Base-by-base conservation (phyloP, 2,888 invertebrate species). In the Eupithecia abbreviata region DNA sequence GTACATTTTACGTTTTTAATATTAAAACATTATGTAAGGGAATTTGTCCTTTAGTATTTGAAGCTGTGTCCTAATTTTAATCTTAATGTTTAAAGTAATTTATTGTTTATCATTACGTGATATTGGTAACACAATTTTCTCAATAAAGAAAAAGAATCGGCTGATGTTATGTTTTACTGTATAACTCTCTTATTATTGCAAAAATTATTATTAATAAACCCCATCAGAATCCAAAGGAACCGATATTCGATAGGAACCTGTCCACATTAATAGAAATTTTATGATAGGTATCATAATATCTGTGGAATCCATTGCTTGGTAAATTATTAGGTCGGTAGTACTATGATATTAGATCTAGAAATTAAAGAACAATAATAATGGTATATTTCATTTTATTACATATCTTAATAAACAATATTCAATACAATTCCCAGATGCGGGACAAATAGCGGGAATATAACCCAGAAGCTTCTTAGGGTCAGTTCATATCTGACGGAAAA, bases 41-140 rank as follows among this genome's bases (percentile, higher is more conserved):
- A 85, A 86, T 86, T 90, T 87, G 86, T 90, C 90, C 88, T 89
- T 85, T 87, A 89, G 90, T 90, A 90, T 91, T 91, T 90, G 83
- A 90, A 90, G 86, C 85, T 89, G 90, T 91, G 88, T 90, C 90
- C 86, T 89, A 75, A 76, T 79, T 77, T 79, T 80, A 77, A 79
- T 77, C 81, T 77, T 82, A 87, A 88, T 89, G 90, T 91, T 58
- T 92, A 91, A 91, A 90, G 91, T 93, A 91, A 93, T 93, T 95
- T 94, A 94, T 95, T 93, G 93, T 93, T 93, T 93, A 94, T 93
- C 93, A 89, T 87, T 86, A 90, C 86, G 88, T 90, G 94, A 92
- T 93, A 93, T 87, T 90, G 94, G 92, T 94, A 94, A 95, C 94
- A 91, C 90, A 92, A 92, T 91, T 94, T 93, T 93, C 88, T 91